Evolutionary conservation across 2,888 invertebrate genomes (phyloP), one percentile per base, ranked within the genome.

Genomic region (Drosophila basisetae): DNA sequence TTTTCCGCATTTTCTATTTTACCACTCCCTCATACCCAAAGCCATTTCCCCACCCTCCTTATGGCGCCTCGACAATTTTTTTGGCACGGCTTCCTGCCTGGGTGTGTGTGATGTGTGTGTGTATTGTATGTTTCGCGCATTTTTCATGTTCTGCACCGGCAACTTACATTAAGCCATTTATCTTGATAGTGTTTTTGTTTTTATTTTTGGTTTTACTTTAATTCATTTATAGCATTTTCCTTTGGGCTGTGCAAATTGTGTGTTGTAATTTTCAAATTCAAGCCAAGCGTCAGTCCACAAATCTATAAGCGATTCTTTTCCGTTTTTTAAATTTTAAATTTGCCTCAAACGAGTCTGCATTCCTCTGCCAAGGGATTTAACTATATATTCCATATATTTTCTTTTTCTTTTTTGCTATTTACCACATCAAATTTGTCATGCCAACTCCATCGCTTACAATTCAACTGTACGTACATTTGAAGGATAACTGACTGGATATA

Each of bases 111-210:
- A 50, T 60, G 35, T 65, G 43, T 47, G 61, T 35, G 54, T 49
- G 13, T 35, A 47, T 54, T 62, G 39, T 54, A 41, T 47, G 61
- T 59, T 73, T 65, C 62, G 60, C 66, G 73, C 68, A 68, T 74
- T 76, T 82, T 74, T 90, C 84, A 82, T 84, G 71, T 90, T 86
- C 77, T 82, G 76, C 82, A 81, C 73, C 78, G 78, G 68, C 70
- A 85, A 80, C 78, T 90, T 89, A 83, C 82, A 86, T 78, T 86
- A 89, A 90, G 85, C 89, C 86, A 89, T 85, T 89, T 86, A 89
- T 85, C 90, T 89, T 85, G 76, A 73, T 83, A 73, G 78, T 81
- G 56, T 52, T 33, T 65, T 65, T 39, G 50, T 53, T 35, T 52
- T 52, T 76, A 60, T 75, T 53, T 72, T 73, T 73, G 73, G 73